phyloP scores from a whole-genome alignment of 1,140 invertebrate species.

The Lepidurus couesii region DNA sequence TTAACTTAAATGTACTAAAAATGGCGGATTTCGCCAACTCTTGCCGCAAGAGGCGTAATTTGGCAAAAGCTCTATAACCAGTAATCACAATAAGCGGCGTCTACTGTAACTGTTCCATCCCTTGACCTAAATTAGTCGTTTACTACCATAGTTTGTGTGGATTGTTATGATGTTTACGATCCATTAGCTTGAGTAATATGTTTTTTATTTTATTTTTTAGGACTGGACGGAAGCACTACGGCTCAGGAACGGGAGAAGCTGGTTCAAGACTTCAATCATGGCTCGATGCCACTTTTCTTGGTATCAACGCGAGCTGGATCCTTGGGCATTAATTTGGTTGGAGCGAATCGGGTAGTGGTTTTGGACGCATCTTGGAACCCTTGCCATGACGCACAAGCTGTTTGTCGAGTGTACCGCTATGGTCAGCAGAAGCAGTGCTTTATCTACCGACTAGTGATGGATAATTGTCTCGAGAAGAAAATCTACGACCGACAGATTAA shows the following conservation, averaged over 20 bases:
- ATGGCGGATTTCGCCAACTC: too few species aligned
- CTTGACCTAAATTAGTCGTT: constrained; percentile 26
- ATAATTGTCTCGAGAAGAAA: constrained; percentile 93
- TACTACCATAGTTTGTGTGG: neutral
- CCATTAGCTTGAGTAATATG: too few species aligned
- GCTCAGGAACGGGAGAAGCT: constrained; percentile 90
- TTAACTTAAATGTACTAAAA: too few species aligned
- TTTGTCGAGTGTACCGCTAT: constrained; percentile 94
- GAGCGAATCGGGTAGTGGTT: constrained; percentile 94
- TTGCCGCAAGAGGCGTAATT: too few species aligned
- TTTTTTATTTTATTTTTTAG: constrained; percentile 46
- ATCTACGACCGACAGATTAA: constrained; percentile 98
- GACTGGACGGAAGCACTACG: constrained; percentile 89
- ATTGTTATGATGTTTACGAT: constrained; percentile 32
- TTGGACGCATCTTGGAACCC: constrained; percentile 99
- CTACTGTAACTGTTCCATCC: too few species aligned
- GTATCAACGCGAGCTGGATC: constrained; percentile 97
- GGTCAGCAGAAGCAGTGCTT: constrained; percentile 91
- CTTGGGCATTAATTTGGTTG: constrained; percentile 94
- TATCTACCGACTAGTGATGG: constrained; percentile 93
- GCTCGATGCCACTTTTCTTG: constrained; percentile 82
- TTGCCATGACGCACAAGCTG: constrained; percentile 98
- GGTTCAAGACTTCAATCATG: constrained; percentile 95
- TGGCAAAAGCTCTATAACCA: too few species aligned
- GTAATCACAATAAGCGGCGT: too few species aligned